Evolutionary conservation across 2,888 invertebrate genomes (phyloP).

Genomic region (Odontomyia ornata): DNA sequence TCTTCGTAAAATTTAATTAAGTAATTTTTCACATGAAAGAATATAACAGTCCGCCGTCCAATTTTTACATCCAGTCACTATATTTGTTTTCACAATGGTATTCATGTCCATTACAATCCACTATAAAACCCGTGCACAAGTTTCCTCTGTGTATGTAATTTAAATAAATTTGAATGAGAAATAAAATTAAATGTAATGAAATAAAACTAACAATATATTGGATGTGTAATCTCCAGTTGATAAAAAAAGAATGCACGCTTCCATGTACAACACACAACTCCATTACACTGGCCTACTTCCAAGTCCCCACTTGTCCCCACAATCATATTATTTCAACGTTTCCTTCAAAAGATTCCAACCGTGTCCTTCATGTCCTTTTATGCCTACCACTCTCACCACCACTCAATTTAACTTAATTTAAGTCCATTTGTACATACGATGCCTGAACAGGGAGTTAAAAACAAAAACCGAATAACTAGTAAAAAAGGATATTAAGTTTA

Average conservation of each 20-base stretch:
- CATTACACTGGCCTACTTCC: not conserved
- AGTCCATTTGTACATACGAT: constrained; percentile 40
- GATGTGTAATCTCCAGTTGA: constrained; percentile 14
- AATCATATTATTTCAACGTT: not conserved
- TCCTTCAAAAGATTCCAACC: not conserved
- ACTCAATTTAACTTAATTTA: constrained; percentile 26
- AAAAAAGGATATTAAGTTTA: constrained; percentile 31
- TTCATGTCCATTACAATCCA: not conserved
- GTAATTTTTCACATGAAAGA: too few species aligned
- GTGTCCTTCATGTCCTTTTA: not conserved
- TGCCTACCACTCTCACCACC: not conserved
- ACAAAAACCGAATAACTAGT: not conserved
- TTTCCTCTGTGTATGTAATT: constrained; percentile 25
- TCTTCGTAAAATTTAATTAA: too few species aligned
- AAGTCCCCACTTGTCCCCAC: not conserved
- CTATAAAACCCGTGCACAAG: not conserved
- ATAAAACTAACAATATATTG: constrained; percentile 34
- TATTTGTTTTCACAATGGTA: not conserved
- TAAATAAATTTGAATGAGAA: constrained; percentile 40
- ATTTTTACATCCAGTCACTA: too few species aligned
- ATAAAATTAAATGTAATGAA: constrained; percentile 33
- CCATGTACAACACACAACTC: constrained; percentile 4
- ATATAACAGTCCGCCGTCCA: too few species aligned
- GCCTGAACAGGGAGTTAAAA: constrained; percentile 43
- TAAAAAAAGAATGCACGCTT: constrained; percentile 19